These are phyloP conservation scores for Sphaeramia orbicularis DNA, from an alignment of 2,797 vertebrate species.

Conservation along the genomic window DNA sequence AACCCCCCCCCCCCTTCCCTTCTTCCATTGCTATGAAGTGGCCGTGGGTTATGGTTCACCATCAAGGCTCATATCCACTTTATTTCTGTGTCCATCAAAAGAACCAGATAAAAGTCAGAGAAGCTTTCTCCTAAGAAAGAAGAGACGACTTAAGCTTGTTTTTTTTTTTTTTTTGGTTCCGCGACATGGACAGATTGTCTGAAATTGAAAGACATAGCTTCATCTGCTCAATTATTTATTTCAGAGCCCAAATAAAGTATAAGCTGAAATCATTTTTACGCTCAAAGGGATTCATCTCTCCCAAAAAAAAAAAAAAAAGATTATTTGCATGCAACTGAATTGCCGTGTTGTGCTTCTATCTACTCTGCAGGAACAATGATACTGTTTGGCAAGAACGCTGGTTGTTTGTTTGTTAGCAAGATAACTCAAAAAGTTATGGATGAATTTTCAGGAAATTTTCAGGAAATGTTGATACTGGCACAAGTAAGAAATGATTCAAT, in stretches of 20 bases:
- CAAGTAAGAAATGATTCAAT: too few species aligned
- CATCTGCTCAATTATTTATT: constrained; percentile 80
- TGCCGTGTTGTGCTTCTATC: too few species aligned
- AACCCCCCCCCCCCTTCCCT: too few species aligned
- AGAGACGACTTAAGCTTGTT: constrained; percentile 44
- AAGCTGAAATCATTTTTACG: constrained; percentile 71
- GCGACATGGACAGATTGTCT: constrained; percentile 71
- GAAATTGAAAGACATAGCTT: constrained; percentile 70
- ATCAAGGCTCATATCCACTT: constrained; percentile 75
- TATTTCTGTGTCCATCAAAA: constrained; percentile 74
- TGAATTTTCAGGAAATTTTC: too few species aligned
- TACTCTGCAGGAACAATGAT: too few species aligned
- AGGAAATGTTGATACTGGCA: too few species aligned
- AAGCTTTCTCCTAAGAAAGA: constrained; percentile 35
- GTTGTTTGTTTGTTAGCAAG: too few species aligned
- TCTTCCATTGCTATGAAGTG: constrained; percentile 64
- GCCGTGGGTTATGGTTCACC: constrained; percentile 68
- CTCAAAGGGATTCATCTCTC: constrained; percentile 74
- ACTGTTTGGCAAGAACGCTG: too few species aligned
- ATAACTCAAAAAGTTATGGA: too few species aligned
- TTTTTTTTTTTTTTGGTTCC: constrained; percentile 67
- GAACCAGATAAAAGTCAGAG: constrained; percentile 56
- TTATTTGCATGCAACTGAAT: too few species aligned
- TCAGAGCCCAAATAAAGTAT: constrained; percentile 73
- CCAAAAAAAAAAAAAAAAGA: too few species aligned